Evolutionary conservation across 35 echinoderm and acorn worm species (phyloP), one percentile per base, ranked within the genome.

Genomic region (Ptychodera flava): DNA sequence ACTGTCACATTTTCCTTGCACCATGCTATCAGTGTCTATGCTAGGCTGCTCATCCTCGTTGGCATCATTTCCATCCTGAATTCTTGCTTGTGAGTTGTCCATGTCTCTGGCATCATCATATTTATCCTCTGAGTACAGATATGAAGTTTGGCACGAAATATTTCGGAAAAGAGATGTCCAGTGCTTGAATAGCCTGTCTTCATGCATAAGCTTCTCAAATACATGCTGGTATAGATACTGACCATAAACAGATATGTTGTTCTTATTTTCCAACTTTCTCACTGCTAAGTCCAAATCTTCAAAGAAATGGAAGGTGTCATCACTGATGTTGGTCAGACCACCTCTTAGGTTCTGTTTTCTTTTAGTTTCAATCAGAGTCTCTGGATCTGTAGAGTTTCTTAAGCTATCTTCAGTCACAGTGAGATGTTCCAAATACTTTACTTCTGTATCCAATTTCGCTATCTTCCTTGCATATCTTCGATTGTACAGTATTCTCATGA

Each of bases 301-400:
- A 35, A 83, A 83, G 33, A 83, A 83, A 2, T 83, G 30, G 37
- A 83, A 83, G 34, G 81, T 83, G 33, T 83, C n/a, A 35, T 83
- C 81, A 83, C 33, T 32, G 33, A 83, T 35, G 37, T 83, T 35
- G 28, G 33, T 35, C 15, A 83, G 81, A 83, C 81, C 37, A 32
- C 81, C 81, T 35, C 81, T 15, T 16, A 2, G 1, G 37, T 35
- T 16, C 37, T 30, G 33, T 35, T 83, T 83, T 83, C 81, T 83
- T 28, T 83, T 2, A 16, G 37, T 35, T 83, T 83, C 33, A 83
- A 83, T 0, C 81, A 83, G 37, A 35, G 81, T 35, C 34, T 35
- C 37, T 83, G 34, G 34, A 33, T 83, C 31, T 0, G 6, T 30
- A 12, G 81, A 32, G 81, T 1, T 83, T 2, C 15, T 16, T 35